Base-by-base conservation (phyloP, 2,113 vertebrate species). In the Austrofundulus limnaeus region DNA sequence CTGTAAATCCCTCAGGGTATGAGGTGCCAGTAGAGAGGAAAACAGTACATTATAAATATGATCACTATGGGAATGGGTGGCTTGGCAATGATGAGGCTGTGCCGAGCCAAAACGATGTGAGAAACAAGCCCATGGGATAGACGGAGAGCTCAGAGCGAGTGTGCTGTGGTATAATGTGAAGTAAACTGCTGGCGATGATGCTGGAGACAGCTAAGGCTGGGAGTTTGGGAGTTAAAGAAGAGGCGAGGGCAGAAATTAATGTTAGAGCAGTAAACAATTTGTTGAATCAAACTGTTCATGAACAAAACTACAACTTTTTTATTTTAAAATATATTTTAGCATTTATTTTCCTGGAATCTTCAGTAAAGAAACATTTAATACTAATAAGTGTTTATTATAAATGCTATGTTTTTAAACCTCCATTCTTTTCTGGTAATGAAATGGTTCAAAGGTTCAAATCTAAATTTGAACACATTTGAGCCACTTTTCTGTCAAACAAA, bases 41-140 rank as follows among this genome's bases (percentile, higher is more conserved):
- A 88, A 86, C 80, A 90, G 51, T 75, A 75, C 71, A 81, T 74
- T 80, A 70, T 90, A 87, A 90, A 91, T 85, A 91, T 77, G 66
- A 78, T 75, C 84, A 78, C 83, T 85, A 60, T 60, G 80, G 83
- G 87, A 82, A 87, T 80, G 66, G 83, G 58, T 61, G 54, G 50
- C 62, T 77, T 75, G 61, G 69, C 65, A 75, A 75, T 69, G 63
- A 54, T 34, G 59, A 59, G 73, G 68, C 41, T 63, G 56, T 81
- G 58, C 71, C 64, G 71, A 77, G 38, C 37, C 57, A 53, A 58
- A 24, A 62, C 68, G 61, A 70, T 72, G 63, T 56, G 69, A 76
- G 77, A 42, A 72, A 61, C 59, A 38, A 3, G 46, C 84, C 68
- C 72, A n/a, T 1, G 74, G 51, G 82, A 78, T 37, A 12, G 46